Conservation (phyloP, 2,113 vertebrate genomes). For the human region DNA sequence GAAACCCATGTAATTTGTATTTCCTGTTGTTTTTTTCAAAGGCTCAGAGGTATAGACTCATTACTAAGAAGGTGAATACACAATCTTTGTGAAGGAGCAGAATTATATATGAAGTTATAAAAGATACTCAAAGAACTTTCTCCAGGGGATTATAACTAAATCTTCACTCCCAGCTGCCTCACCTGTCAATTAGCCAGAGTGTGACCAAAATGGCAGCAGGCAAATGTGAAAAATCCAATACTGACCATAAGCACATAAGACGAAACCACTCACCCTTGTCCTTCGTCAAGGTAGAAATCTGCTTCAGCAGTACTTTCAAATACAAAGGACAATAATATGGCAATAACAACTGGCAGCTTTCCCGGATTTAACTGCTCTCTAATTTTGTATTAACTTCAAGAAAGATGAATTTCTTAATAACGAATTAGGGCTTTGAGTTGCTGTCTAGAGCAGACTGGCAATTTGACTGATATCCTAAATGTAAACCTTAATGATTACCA, state of each 20-base stretch:
- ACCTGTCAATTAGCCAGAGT: neutral
- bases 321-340: neutral
- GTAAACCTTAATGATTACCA: conserved; percentile 60
- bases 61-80: neutral
- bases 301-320: neutral
- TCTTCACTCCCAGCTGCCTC: neutral
- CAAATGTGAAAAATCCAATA: neutral
- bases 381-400: conserved; percentile 33
- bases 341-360: neutral
- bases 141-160: neutral
- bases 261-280: neutral
- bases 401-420: conserved; percentile 49
- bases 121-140: neutral
- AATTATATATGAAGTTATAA: neutral
- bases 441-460: conserved; percentile 4
- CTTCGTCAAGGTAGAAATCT: neutral
- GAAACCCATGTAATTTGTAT: neutral
- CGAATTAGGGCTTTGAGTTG: conserved; percentile 32
- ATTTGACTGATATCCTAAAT: conserved; percentile 57
- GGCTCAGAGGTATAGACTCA: neutral
- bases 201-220: neutral
- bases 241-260: neutral
- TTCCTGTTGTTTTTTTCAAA: neutral
- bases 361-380: conserved; percentile 19
- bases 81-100: neutral